Base-by-base conservation (phyloP, 2,113 vertebrate genomes). In the Nycticebus coucang region DNA sequence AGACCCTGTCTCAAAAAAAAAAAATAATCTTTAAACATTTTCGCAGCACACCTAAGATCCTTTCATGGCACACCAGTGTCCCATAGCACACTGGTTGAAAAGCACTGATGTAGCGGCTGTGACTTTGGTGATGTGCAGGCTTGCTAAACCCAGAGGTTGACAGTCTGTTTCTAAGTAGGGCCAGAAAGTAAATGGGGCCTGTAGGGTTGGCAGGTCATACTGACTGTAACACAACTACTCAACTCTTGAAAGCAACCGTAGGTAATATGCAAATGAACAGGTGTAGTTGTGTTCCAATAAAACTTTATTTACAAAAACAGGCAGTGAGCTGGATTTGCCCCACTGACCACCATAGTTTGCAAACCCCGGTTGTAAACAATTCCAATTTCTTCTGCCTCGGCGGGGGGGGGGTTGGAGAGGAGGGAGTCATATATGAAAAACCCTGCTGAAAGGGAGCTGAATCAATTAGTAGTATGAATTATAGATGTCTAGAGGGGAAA, bases 271-370 rank as follows among this genome's bases (percentile, higher is more conserved):
- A 87, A 6, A 68, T 60, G 7, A 82, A 8, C 53, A 33, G 28
- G 4, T 24, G 0, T 35, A 19, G 12, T 62, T 74, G 22, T 53
- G 55, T 37, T 41, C 6, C n/a, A 62, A 19, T 77, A 82, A 82
- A 86, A 62, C 79, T 95, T 91, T 59, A 91, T 93, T 93, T 91
- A 80, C 35, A 93, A 75, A 95, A 90, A n/a, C 6, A 87, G 78
- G 5, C 13, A 35, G n/a, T 22, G 15, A 78, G 53, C 22, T 89
- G 57, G n/a, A 17, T 85, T 78, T 18, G 53, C 24, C 30, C 71
- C 64, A 18, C 0, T 15, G 19, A 15, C 37, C 69, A 22, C 45
- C 68, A 17, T 19, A 33, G 55, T 89, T 79, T 59, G 11, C 80
- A 79, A 93, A 72, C 30, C 57, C 7, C 11, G 18, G 19, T 45